phyloP scores from a whole-genome alignment of 2,888 invertebrate species.

The Monoplex corrugatus region DNA sequence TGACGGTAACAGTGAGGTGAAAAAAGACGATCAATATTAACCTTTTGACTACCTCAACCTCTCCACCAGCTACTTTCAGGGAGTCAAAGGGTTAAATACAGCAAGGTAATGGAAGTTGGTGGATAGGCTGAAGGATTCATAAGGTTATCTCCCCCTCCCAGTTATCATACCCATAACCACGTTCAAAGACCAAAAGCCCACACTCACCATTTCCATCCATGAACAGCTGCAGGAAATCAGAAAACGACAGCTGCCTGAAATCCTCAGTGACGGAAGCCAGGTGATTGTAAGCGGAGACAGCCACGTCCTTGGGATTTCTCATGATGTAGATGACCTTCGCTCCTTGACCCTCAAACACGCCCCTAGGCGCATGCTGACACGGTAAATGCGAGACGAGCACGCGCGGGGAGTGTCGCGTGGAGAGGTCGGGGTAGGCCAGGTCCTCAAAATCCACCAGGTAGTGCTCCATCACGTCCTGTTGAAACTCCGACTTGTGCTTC shows the following conservation, averaged over 20 bases:
- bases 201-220: constrained; percentile 58
- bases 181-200: no score
- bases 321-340: constrained; percentile 51
- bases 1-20: no score
- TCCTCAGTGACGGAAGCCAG: constrained; percentile 49
- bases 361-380: constrained; percentile 44
- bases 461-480: constrained; percentile 22
- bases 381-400: constrained; percentile 54
- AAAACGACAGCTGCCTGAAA: constrained; percentile 60
- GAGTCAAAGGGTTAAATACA: no score
- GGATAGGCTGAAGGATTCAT: no score
- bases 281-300: constrained; percentile 58
- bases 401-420: constrained; percentile 42
- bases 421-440: constrained; percentile 34
- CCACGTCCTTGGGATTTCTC: constrained; percentile 59
- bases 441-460: constrained; percentile 49
- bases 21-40: no score
- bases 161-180: no score
- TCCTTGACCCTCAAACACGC: not conserved
- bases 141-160: no score
- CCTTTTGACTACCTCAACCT: no score
- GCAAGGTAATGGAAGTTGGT: no score
- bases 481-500: constrained; percentile 41
- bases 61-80: no score
- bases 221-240: constrained; percentile 59